These are phyloP conservation scores for Sminthurides aquaticus DNA, from an alignment of 2,888 invertebrate species.

Conservation along the genomic window DNA sequence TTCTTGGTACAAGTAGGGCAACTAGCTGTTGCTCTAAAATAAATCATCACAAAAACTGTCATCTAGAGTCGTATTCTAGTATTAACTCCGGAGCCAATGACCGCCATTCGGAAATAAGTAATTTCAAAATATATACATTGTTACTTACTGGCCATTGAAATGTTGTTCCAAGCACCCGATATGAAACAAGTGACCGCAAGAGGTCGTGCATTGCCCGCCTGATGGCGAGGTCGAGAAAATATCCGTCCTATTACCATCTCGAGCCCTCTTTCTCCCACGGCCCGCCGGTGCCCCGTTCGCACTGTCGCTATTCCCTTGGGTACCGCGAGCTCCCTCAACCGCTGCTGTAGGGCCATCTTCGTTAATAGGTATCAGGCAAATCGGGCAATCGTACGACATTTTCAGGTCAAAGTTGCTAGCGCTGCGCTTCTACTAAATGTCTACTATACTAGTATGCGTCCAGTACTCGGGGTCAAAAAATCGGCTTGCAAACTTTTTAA, in stretches of 20 bases:
- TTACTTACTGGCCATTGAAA: no score
- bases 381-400: constrained; percentile 3
- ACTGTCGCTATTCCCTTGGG: background rate
- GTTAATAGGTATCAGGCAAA: background rate
- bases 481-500: no score
- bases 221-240: background rate
- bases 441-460: no score
- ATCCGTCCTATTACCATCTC: background rate
- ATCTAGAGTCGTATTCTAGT: no score
- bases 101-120: no score
- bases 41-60: no score
- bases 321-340: no score
- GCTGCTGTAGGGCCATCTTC: background rate
- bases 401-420: no score
- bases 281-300: background rate
- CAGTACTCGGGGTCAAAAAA: no score
- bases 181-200: background rate
- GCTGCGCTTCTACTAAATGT: no score
- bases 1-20: background rate
- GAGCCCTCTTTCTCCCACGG: background rate
- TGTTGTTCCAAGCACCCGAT: background rate
- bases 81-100: no score
- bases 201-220: background rate
- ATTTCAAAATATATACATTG: no score
- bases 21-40: background rate